Conservation (phyloP, 2,113 vertebrate species). For the Solea solea region DNA sequence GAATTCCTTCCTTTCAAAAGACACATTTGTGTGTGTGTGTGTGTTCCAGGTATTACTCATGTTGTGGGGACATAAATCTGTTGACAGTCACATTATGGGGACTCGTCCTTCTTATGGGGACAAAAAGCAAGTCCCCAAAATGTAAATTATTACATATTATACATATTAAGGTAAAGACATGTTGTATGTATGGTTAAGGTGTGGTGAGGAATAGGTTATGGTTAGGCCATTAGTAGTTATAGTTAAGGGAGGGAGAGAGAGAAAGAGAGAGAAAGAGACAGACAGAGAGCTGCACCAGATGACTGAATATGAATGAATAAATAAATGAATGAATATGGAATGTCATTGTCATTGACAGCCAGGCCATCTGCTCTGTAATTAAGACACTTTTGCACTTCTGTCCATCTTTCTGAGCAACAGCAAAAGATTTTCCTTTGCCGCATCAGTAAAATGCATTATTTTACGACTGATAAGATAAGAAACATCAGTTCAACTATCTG, state of each 20-base stretch:
- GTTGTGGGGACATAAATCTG: too few species aligned
- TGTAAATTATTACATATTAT: too few species aligned
- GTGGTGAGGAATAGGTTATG: too few species aligned
- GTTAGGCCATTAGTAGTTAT: neutral
- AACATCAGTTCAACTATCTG: slow-evolving; percentile 7
- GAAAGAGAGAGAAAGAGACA: neutral
- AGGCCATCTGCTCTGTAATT: slow-evolving; percentile 63
- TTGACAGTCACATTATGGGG: too few species aligned
- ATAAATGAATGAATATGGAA: slow-evolving; percentile 24
- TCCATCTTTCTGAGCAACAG: slow-evolving; percentile 38
- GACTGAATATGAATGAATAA: slow-evolving; percentile 60
- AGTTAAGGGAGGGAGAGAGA: too few species aligned
- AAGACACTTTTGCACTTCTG: slow-evolving; percentile 56
- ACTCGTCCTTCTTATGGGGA: too few species aligned
- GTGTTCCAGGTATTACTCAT: neutral
- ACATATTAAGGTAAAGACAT: too few species aligned
- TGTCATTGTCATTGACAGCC: slow-evolving; percentile 29
- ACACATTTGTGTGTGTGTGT: neutral
- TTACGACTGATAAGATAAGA: slow-evolving; percentile 5
- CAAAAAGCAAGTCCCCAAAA: too few species aligned
- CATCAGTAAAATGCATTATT: slow-evolving; percentile 23
- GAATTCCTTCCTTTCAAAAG: neutral
- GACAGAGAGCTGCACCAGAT: slow-evolving; percentile 15
- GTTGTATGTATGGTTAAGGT: too few species aligned
- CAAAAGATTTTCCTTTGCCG: slow-evolving; percentile 40